Percentiles rank a stretch among this genome's conserved stretches.
Conservation (phyloP, 2,797 vertebrate genomes). For the Gadopsis marmoratus region DNA sequence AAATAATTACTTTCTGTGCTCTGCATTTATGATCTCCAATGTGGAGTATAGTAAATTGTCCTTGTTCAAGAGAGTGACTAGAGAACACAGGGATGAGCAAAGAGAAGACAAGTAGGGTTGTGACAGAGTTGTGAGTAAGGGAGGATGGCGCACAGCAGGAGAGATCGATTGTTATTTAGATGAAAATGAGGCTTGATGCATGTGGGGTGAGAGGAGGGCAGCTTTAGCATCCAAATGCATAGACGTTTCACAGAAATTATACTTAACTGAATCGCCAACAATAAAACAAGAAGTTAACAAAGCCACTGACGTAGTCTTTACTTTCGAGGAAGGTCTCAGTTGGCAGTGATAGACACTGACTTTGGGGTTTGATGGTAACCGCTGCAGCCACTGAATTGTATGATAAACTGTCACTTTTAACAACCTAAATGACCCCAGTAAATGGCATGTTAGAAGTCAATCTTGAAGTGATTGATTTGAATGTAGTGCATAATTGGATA, state of each 20-base stretch:
- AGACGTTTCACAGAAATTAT: conserved; percentile 76
- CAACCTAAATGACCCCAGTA: conserved; percentile 14
- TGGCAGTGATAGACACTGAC: conserved; percentile 48
- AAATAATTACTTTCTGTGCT: conserved; percentile 32
- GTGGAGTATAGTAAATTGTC: conserved; percentile 44
- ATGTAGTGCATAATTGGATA: conserved; percentile 33
- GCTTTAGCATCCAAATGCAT: conserved; percentile 84
- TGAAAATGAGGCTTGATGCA: conserved; percentile 90
- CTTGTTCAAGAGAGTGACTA: conserved; percentile 61
- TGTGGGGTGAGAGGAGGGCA: conserved; percentile 84
- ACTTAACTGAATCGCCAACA: conserved; percentile 69
- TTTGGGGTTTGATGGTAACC: conserved; percentile 40
- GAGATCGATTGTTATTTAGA: conserved; percentile 91
- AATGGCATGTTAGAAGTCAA: conserved; percentile 27
- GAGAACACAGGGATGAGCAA: conserved; percentile 71
- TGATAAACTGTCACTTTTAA: conserved; percentile 28
- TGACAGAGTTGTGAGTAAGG: conserved; percentile 83
- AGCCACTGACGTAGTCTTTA: conserved; percentile 54
- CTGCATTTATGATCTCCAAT: conserved; percentile 40
- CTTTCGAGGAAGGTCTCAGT: conserved; percentile 45
- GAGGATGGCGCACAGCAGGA: conserved; percentile 85
- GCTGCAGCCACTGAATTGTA: conserved; percentile 32
- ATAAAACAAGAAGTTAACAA: conserved; percentile 70
- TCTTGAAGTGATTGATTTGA: conserved; percentile 43
- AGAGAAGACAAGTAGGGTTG: conserved; percentile 82